Evolutionary conservation across 1,140 invertebrate species (phyloP), one percentile per base, ranked within the genome.

Genomic region (Hycleus cichorii): DNA sequence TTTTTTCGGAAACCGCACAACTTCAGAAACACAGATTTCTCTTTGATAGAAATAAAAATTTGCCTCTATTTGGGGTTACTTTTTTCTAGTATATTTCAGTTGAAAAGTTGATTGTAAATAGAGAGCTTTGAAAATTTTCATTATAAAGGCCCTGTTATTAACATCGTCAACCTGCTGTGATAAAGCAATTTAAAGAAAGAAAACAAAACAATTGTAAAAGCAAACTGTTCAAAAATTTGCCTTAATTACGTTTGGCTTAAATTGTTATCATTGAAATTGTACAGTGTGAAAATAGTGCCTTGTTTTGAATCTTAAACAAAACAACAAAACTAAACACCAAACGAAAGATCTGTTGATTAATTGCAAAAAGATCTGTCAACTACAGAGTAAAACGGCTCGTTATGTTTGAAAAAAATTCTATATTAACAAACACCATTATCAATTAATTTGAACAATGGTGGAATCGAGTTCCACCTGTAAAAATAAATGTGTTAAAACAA

Each of bases 381-480:
- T 5, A 32, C 32, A 32, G 4, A 32, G 18, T 18, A 18, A 18
- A 18, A 18, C 18, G 18, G 18, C 18, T 12, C 47, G 52, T 55
- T 55, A 55, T 55, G 52, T 46, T 47, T 47, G 45, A 27, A 45
- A 32, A 18, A 18, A 18, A 18, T 18, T 18, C 7, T 32, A 32
- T 7, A 4, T 7, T 32, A 32, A 32, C 32, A 32, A 32, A 4
- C 32, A 32, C 7, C 32, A 32, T 32, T 32, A 32, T 32, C 7
- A 32, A 32, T 7, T 5, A 32, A 32, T 32, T 32, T 4, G 7
- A 32, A 32, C 59, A 48, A 72, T 71, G 70, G 70, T 73, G 39
- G 71, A 72, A 59, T 70, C 70, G 9, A 71, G 70, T 49, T 55
- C 60, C 12, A 63, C 65, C 40, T 72, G 71, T 57, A 46, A 57